Conservation (phyloP, 2,113 vertebrate genomes). For the Tinamus guttatus region DNA sequence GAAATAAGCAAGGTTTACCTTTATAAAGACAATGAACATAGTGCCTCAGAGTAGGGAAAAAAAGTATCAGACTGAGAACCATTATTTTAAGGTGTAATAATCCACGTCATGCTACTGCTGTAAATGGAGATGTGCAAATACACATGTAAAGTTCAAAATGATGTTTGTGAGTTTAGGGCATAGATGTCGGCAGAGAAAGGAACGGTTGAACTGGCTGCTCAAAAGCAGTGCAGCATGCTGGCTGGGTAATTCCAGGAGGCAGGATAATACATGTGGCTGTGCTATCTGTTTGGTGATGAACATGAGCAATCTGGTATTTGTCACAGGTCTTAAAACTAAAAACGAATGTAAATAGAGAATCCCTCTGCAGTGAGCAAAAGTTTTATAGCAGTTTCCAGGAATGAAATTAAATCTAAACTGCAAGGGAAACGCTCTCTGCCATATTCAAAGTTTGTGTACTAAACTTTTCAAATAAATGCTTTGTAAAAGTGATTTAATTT, state of each 20-base stretch:
- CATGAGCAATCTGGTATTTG: slow-evolving; percentile 50
- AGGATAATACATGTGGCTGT: not conserved
- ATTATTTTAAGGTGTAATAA: not conserved
- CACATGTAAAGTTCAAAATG: not conserved
- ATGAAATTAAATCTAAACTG: slow-evolving; percentile 41
- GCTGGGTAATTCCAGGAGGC: not conserved
- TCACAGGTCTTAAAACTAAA: slow-evolving; percentile 64
- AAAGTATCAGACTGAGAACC: fast-evolving
- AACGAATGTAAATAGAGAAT: slow-evolving; percentile 18
- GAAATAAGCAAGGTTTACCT: not conserved
- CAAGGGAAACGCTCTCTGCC: not conserved
- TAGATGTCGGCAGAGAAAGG: not conserved
- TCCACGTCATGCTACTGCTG: not conserved
- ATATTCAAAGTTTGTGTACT: slow-evolving; percentile 40
- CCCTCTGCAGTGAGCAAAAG: not conserved
- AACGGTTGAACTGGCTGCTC: not conserved
- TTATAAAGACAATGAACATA: not conserved
- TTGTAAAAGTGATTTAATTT: slow-evolving; percentile 56
- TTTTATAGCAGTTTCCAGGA: slow-evolving; percentile 29
- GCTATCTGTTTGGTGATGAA: not conserved
- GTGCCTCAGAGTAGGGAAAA: not conserved
- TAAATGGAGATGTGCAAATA: not conserved
- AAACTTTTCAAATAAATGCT: slow-evolving; percentile 51
- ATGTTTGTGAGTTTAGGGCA: not conserved
- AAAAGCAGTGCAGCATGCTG: not conserved